A percentile compares a stretch with the other conserved stretches of the same genome.
phyloP scores from a whole-genome alignment of 1,140 invertebrate genomes.

The Zaprionus taronus region DNA sequence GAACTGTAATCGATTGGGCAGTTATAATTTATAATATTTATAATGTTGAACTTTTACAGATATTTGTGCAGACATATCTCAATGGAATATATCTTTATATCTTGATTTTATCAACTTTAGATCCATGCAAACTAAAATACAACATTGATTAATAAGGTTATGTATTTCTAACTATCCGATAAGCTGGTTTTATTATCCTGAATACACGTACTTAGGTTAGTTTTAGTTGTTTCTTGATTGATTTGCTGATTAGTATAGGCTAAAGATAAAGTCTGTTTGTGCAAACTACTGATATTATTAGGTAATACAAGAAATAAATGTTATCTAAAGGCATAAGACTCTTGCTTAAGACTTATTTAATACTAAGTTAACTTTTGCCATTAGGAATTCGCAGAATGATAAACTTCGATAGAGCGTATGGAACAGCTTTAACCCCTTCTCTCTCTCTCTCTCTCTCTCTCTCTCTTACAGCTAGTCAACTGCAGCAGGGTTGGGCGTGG shows the following conservation, averaged over 20 bases:
- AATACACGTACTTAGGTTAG: neutral
- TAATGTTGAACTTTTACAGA: too few relatives aligned
- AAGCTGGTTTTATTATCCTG: neutral
- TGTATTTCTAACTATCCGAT: neutral
- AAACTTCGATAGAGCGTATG: neutral
- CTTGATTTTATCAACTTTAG: too few relatives aligned
- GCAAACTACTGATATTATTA: neutral
- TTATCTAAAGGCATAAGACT: too few relatives aligned
- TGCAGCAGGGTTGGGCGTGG: slow-evolving; percentile 87
- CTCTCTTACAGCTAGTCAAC: slow-evolving; percentile 85
- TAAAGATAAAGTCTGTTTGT: neutral
- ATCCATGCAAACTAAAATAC: too few relatives aligned
- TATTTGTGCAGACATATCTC: too few relatives aligned
- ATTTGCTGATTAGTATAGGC: neutral
- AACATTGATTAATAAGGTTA: neutral
- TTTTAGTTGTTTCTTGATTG: neutral
- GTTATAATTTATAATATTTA: too few relatives aligned
- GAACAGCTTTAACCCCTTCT: neutral
- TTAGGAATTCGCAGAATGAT: neutral
- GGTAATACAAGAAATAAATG: too few relatives aligned
- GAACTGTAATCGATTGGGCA: neutral
- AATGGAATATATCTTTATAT: too few relatives aligned
- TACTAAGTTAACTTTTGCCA: too few relatives aligned
- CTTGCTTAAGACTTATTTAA: too few relatives aligned
- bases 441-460: neutral